Conservation (phyloP, 2,113 vertebrate species). For the Scophthalmus maximus region DNA sequence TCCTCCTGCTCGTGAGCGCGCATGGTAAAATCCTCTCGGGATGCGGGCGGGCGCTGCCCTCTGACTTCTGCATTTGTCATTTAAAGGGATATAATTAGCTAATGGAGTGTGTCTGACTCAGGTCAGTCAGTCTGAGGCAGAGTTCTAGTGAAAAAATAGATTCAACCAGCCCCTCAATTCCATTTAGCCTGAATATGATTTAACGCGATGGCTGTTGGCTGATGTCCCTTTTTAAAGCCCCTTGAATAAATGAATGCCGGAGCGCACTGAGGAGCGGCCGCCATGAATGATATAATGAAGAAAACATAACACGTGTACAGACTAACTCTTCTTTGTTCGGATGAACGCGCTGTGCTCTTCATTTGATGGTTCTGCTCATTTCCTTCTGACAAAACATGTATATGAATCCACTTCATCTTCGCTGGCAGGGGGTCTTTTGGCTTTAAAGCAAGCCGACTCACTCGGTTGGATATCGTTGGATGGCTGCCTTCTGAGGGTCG, state of each 20-base stretch:
- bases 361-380: slow-evolving; percentile 20
- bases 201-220: slow-evolving; percentile 34
- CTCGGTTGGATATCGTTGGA: no score
- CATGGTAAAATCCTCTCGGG: slow-evolving; percentile 55
- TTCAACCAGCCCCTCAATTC: slow-evolving; percentile 49
- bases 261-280: slow-evolving; percentile 9
- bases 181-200: slow-evolving; percentile 56
- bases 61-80: slow-evolving; percentile 66
- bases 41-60: slow-evolving; percentile 63
- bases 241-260: slow-evolving; percentile 38
- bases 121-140: slow-evolving; percentile 59
- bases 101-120: slow-evolving; percentile 68
- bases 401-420: no score
- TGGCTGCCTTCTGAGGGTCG: slow-evolving; percentile 40
- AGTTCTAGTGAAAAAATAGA: slow-evolving; percentile 45
- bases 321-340: slow-evolving; percentile 13
- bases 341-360: slow-evolving; percentile 8
- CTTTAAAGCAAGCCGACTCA: slow-evolving; percentile 10
- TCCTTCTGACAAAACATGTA: no score
- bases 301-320: background rate
- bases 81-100: slow-evolving; percentile 72
- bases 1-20: background rate
- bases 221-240: slow-evolving; percentile 41
- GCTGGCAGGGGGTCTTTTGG: no score
- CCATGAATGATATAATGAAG: slow-evolving; percentile 32